A percentile compares a stretch with the other conserved stretches of the same genome.
phyloP scores from a whole-genome alignment of 2,797 vertebrate species.

The Xenopus petersii region DNA sequence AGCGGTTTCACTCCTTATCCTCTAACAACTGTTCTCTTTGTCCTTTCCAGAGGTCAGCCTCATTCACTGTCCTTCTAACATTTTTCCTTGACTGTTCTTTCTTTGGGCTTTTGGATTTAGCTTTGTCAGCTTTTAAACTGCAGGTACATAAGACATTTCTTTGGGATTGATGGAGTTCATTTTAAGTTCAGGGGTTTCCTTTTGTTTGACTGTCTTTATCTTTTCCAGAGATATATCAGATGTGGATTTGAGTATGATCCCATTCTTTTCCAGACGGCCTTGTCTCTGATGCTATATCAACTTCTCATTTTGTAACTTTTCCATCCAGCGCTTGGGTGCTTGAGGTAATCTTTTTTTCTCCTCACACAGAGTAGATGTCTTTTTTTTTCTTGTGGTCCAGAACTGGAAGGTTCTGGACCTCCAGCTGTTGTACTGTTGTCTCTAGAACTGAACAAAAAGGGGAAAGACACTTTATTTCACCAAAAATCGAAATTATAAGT shows the following conservation, averaged over 20 bases:
- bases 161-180: no score
- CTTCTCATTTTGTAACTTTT: conserved; percentile 71
- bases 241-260: neutral
- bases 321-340: conserved; percentile 63
- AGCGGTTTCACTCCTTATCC: neutral
- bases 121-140: neutral
- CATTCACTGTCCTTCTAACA: neutral
- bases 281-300: conserved; percentile 54
- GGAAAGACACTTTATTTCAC: no score
- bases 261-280: conserved; percentile 52
- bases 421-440: conserved; percentile 85
- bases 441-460: conserved; percentile 63
- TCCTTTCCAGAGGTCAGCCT: neutral
- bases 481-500: no score
- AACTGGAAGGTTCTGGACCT: conserved; percentile 54
- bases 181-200: no score
- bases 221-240: neutral
- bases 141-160: no score
- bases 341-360: conserved; percentile 14
- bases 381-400: conserved; percentile 36
- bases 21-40: rapidly evolving
- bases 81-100: conserved; percentile 16
- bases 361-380: conserved; percentile 5
- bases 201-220: no score
- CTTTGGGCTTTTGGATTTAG: neutral